Percentiles rank a stretch among this genome's conserved stretches.
phyloP scores from a whole-genome alignment of 1,140 invertebrate genomes.

The Schlechtendalia chinensis region DNA sequence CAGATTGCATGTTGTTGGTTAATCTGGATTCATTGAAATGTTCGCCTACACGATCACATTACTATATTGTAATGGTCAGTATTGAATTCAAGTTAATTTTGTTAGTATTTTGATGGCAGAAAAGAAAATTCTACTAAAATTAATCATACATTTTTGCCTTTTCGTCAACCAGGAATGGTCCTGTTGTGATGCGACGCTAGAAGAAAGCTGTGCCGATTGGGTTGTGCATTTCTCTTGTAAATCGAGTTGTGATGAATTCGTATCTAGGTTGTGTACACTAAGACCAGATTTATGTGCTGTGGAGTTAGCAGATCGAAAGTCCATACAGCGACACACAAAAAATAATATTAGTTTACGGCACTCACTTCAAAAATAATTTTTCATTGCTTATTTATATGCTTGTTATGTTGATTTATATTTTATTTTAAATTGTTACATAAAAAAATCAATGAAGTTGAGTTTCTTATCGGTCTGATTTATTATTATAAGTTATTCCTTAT shows the following conservation, averaged over 20 bases:
- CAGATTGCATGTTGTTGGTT: conserved; percentile 8
- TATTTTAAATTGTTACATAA: background rate
- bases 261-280: conserved; percentile 33
- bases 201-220: conserved; percentile 31
- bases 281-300: conserved; percentile 16
- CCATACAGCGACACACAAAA: conserved; percentile 16
- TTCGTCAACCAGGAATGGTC: conserved; percentile 21
- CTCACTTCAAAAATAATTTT: conserved; percentile 4
- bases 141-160: background rate
- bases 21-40: conserved; percentile 34
- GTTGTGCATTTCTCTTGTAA: conserved; percentile 44
- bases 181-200: conserved; percentile 31
- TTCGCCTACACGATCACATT: conserved; percentile 29
- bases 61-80: conserved; percentile 39
- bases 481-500: background rate
- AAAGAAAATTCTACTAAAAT: background rate
- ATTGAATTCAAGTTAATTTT: no score
- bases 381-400: background rate
- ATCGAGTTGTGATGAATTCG: conserved; percentile 41
- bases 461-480: background rate
- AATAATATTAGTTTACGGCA: background rate
- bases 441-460: background rate
- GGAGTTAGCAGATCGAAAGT: conserved; percentile 2
- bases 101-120: background rate
- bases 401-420: background rate